Percentiles rank a stretch among this genome's conserved stretches.
phyloP scores from a whole-genome alignment of 2,888 invertebrate genomes.

The Dryadula phaetusa region DNA sequence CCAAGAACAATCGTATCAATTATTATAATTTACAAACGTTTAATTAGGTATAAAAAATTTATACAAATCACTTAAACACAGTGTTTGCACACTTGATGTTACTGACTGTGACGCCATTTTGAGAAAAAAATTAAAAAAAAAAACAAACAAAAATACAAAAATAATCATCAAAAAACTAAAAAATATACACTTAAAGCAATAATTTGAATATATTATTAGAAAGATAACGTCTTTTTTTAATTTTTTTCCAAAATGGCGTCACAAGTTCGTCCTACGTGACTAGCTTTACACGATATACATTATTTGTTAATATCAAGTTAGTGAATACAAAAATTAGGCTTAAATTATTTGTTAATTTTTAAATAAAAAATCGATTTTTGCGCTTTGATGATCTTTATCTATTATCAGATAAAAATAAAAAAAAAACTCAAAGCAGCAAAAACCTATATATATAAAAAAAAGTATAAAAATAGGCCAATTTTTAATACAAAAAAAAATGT shows the following conservation, averaged over 20 bases:
- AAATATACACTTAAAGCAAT: background rate
- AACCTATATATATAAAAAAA: background rate
- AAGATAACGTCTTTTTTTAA: too few species aligned
- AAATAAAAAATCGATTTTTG: too few species aligned
- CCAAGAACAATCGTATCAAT: constrained; percentile 20
- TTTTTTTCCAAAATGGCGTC: constrained; percentile 13
- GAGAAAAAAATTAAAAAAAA: background rate
- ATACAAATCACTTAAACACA: constrained; percentile 33
- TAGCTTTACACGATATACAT: constrained; percentile 53
- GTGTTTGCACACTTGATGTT: constrained; percentile 11
- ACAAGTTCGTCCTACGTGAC: constrained; percentile 49
- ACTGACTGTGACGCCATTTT: constrained; percentile 9
- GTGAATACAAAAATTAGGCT: constrained; percentile 34
- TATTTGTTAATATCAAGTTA: constrained; percentile 21
- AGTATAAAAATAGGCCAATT: constrained; percentile 20
- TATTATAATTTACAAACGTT: constrained; percentile 36
- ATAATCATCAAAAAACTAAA: background rate
- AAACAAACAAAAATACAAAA: background rate
- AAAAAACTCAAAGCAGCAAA: background rate
- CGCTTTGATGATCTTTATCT: too few species aligned
- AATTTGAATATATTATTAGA: too few species aligned
- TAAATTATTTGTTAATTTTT: background rate
- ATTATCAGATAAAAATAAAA: background rate
- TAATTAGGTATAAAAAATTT: constrained; percentile 38
- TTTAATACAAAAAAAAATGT: background rate